A percentile compares a stretch with the other conserved stretches of the same genome.
Conservation (phyloP, 2,797 vertebrate species). For the Diceros bicornis region DNA sequence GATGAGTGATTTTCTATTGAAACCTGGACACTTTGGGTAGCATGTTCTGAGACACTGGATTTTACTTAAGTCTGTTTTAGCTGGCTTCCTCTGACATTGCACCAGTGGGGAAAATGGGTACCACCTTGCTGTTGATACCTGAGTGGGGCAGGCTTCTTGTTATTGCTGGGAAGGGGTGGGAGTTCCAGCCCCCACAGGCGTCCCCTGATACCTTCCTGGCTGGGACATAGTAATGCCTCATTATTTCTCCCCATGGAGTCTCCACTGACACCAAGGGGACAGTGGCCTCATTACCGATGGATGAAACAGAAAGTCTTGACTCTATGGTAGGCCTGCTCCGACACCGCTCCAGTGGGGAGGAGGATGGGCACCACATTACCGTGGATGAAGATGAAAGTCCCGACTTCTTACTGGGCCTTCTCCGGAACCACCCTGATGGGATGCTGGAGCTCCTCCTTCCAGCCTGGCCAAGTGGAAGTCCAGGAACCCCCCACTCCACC, state of each 20-base stretch:
- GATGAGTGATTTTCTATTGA: not conserved
- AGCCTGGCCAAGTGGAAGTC: not conserved
- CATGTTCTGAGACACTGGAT: not conserved
- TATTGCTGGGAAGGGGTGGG: too few relatives aligned
- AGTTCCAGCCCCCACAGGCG: too few relatives aligned
- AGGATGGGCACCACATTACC: not conserved
- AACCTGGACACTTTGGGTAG: not conserved
- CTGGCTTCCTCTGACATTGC: not conserved
- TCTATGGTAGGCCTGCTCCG: not conserved
- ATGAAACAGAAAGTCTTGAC: not conserved
- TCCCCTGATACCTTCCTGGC: rapidly evolving
- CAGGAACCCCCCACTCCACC: rapidly evolving
- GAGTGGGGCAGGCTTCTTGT: not conserved
- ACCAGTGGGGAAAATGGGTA: too few relatives aligned
- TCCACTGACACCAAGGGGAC: not conserved
- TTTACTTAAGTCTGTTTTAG: not conserved
- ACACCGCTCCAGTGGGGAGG: not conserved
- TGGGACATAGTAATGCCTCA: rapidly evolving
- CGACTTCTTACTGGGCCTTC: not conserved
- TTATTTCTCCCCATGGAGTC: too few relatives aligned
- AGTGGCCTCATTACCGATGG: not conserved
- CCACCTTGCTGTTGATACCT: not conserved
- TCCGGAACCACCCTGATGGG: not conserved
- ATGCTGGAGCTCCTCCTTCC: not conserved
- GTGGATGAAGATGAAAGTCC: rapidly evolving